Conservation (phyloP, 2,888 invertebrate species). For the Scrobipalpa costella region DNA sequence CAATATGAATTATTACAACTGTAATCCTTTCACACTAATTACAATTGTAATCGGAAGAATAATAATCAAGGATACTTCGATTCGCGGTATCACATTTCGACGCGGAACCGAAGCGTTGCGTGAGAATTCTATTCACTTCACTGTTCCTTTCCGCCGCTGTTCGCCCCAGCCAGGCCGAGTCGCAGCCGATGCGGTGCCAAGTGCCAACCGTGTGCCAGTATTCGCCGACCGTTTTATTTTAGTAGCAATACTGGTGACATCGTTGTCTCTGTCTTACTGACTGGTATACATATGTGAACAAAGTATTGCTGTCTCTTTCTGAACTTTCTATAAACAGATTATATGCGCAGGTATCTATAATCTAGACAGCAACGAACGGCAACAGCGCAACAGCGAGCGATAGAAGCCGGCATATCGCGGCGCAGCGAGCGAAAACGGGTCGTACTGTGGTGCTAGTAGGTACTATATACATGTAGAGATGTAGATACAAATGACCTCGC, state of each 20-base stretch:
- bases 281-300: slow-evolving; percentile 32
- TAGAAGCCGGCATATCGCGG: neutral
- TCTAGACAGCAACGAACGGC: slow-evolving; percentile 34
- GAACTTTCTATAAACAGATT: slow-evolving; percentile 29
- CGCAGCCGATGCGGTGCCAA: too few species aligned
- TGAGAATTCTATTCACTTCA: slow-evolving; percentile 26
- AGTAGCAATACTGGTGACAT: slow-evolving; percentile 48
- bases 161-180: slow-evolving; percentile 54
- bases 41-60: slow-evolving; percentile 43
- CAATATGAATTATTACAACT: slow-evolving; percentile 39
- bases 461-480: neutral
- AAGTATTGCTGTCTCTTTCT: slow-evolving; percentile 41
- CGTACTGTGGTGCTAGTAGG: neutral
- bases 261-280: slow-evolving; percentile 51
- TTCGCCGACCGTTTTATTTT: slow-evolving; percentile 66
- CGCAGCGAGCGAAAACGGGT: slow-evolving; percentile 1
- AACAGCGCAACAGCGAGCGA: slow-evolving; percentile 22
- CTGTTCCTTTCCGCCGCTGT: slow-evolving; percentile 61
- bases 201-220: slow-evolving; percentile 67
- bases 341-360: too few species aligned
- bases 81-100: neutral
- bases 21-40: slow-evolving; percentile 53
- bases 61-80: slow-evolving; percentile 24
- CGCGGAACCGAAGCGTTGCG: slow-evolving; percentile 14
- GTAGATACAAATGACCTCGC: slow-evolving; percentile 6